Base-by-base conservation (phyloP, 2,113 vertebrate species). In the Platichthys flesus region DNA sequence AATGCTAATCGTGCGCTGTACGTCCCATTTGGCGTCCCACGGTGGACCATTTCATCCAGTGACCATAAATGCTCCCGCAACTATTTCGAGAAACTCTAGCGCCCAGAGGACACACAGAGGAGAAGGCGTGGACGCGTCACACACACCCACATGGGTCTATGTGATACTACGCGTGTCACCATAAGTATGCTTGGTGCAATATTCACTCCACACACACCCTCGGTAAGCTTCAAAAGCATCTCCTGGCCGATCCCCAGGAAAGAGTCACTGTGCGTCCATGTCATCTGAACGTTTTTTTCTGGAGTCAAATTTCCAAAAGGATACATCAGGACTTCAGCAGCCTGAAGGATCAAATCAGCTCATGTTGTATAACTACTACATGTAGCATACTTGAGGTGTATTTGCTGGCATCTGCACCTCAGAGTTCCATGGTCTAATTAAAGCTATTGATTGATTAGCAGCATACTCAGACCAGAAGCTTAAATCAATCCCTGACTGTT, bases 1-100 rank as follows among this genome's bases (percentile, higher is more conserved):
- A 31, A 88, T 84, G 84, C 65, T 63, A 76, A 80, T 76, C 71
- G 49, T 76, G 79, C 67, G 45, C 45, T 49, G n/a, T 55, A 61
- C 75, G 79, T 89, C 82, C 67, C 59, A 69, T 74, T 70, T 49
- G 82, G 83, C 63, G 40, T 71, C 68, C 28, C 3, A 10, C 35
- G 15, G 26, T 26, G 72, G 74, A 84, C 67, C 51, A n/a, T 67
- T 76, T 63, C 81, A 67, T 73, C 84, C 68, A 74, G 67, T 49
- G 60, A 81, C 67, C 68, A 78, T 58, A 82, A 78, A 83, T 79
- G 70, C 65, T 67, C 72, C 26, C 56, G 23, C 61, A 79, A 76
- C 61, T 80, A 85, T 85, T 89, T 80, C 20, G 16, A 72, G 62
- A 63, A 54, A 52, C 76, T 83, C 63, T 9, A 65, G 47, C 18